Conservation (phyloP, 2,888 invertebrate species). For the Leucoma salicis region DNA sequence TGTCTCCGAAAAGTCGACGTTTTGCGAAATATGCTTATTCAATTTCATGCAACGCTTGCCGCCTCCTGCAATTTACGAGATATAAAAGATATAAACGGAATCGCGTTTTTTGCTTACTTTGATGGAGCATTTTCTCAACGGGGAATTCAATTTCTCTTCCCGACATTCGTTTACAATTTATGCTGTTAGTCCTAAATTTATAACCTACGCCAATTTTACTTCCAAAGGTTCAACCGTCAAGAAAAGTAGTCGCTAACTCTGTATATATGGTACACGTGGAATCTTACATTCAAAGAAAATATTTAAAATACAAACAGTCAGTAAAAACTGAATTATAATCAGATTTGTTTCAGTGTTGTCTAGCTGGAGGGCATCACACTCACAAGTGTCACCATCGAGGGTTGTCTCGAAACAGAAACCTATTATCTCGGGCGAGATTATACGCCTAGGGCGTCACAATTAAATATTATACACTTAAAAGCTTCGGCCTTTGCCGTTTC, state of each 20-base stretch:
- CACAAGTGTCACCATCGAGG: slow-evolving; percentile 77
- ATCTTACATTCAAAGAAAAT: too few relatives aligned
- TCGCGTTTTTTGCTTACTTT: slow-evolving; percentile 82
- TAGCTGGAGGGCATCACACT: slow-evolving; percentile 74
- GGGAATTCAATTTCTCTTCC: slow-evolving; percentile 77
- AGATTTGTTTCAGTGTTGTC: slow-evolving; percentile 76
- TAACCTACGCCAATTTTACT: slow-evolving; percentile 40
- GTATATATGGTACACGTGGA: slow-evolving; percentile 13
- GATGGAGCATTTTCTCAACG: slow-evolving; percentile 79
- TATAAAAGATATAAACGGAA: slow-evolving; percentile 83
- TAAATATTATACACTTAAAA: slow-evolving; percentile 83
- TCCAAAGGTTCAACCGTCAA: slow-evolving; percentile 15
- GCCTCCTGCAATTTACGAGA: slow-evolving; percentile 83
- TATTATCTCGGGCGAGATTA: slow-evolving; percentile 83
- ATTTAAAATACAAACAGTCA: slow-evolving; percentile 64
- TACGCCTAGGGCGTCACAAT: slow-evolving; percentile 83
- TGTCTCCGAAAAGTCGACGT: slow-evolving; percentile 76
- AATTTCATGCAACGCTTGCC: slow-evolving; percentile 83
- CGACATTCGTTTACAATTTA: slow-evolving; percentile 73
- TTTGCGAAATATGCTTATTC: slow-evolving; percentile 83
- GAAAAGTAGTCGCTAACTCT: neutral
- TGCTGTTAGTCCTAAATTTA: slow-evolving; percentile 58
- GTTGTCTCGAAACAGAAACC: slow-evolving; percentile 82
- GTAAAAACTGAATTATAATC: slow-evolving; percentile 74
- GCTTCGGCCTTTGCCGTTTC: slow-evolving; percentile 83